Conservation (phyloP, 2,797 vertebrate genomes). For the Pterois miles region DNA sequence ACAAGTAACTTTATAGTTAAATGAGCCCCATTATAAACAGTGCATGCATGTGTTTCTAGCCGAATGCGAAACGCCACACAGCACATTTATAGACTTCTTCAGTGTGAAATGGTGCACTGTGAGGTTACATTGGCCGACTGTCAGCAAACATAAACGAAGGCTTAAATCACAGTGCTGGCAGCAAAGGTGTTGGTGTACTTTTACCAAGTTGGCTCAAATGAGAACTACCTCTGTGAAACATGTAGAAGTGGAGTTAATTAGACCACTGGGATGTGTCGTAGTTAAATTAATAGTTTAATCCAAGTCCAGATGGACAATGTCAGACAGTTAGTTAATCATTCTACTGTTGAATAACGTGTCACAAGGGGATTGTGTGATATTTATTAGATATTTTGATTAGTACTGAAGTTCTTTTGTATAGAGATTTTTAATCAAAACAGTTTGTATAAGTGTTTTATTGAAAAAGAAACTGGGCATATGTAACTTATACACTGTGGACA, state of each 20-base stretch:
- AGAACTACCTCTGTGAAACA: slow-evolving; percentile 34
- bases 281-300: slow-evolving; percentile 53
- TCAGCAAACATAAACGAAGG: slow-evolving; percentile 36
- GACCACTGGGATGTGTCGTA: slow-evolving; percentile 51
- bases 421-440: background rate
- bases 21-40: background rate
- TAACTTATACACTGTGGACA: background rate
- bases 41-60: background rate
- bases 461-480: too few relatives aligned
- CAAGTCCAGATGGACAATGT: slow-evolving; percentile 48
- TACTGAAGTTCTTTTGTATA: background rate
- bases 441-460: background rate
- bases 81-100: background rate
- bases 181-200: slow-evolving; percentile 22
- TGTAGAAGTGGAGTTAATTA: slow-evolving; percentile 57
- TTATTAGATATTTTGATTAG: slow-evolving; percentile 2
- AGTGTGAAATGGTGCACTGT: background rate
- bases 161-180: slow-evolving; percentile 20
- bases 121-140: slow-evolving; percentile 18
- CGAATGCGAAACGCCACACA: background rate
- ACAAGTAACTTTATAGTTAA: background rate
- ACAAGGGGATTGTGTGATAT: slow-evolving; percentile 2
- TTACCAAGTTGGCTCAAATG: slow-evolving; percentile 33
- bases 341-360: slow-evolving; percentile 8
- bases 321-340: slow-evolving; percentile 38